Conservation (phyloP, 2,113 vertebrate genomes). For the Caracal caracal region DNA sequence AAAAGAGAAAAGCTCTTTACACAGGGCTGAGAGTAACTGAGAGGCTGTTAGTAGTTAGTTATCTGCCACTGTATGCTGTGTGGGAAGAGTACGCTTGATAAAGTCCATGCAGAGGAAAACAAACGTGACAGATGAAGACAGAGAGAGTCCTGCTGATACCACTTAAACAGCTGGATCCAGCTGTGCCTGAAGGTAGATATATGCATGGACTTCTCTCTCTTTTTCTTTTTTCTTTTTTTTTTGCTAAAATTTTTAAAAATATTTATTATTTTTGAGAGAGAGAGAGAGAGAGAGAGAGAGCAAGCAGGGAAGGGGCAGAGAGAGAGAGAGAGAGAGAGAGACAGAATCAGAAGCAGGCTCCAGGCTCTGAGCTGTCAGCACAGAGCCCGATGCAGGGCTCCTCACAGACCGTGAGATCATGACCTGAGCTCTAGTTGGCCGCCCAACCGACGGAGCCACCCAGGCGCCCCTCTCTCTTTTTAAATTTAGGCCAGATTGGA, state of each 20-base stretch:
- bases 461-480: neutral
- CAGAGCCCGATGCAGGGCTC: too few species aligned
- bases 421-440: too few species aligned
- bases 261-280: too few species aligned
- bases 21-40: neutral
- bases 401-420: too few species aligned
- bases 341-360: too few species aligned
- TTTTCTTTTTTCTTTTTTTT: too few species aligned
- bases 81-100: neutral
- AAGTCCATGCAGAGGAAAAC: neutral
- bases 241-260: too few species aligned
- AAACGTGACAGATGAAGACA: neutral
- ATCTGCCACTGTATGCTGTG: neutral
- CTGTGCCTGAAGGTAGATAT: neutral
- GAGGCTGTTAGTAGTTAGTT: neutral
- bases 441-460: too few species aligned
- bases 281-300: too few species aligned
- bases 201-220: neutral
- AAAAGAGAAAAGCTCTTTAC: neutral
- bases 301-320: too few species aligned
- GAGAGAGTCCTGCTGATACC: neutral
- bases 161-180: neutral
- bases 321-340: too few species aligned
- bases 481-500: neutral
- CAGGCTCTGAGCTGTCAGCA: too few species aligned